Conservation (phyloP, 2,797 vertebrate species). For the Anguilla megastoma region DNA sequence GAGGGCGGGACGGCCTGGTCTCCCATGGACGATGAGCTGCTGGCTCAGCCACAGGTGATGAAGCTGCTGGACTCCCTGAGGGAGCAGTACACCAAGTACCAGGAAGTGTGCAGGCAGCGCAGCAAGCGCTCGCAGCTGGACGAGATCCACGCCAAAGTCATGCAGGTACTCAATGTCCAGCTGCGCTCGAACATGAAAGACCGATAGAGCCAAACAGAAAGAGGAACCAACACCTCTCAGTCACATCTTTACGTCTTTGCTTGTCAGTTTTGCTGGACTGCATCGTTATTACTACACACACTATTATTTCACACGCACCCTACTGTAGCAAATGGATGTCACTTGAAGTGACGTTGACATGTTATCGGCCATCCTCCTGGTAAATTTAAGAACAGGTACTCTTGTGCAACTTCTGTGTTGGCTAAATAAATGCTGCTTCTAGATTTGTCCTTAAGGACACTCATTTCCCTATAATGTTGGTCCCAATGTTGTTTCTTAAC, state of each 20-base stretch:
- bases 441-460: background rate
- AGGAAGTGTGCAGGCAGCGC: conserved; percentile 91
- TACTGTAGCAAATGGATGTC: background rate
- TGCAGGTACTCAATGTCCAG: conserved; percentile 80
- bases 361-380: background rate
- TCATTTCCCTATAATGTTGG: background rate
- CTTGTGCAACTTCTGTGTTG: background rate
- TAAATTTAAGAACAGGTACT: background rate
- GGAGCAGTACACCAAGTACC: conserved; percentile 94
- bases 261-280: background rate
- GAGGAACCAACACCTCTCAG: background rate
- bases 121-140: conserved; percentile 94
- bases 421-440: background rate
- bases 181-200: background rate
- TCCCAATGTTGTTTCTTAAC: background rate
- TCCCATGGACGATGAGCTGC: conserved; percentile 95
- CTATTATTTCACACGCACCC: background rate
- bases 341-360: background rate
- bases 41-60: conserved; percentile 97
- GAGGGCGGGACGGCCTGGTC: conserved; percentile 91
- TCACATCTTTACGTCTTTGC: background rate
- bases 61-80: conserved; percentile 92
- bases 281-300: background rate
- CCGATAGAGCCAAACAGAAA: background rate
- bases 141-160: conserved; percentile 95